A percentile compares a stretch with the other conserved stretches of the same genome.
Evolutionary conservation across 2,797 vertebrate species (phyloP).

Genomic region (Sebastes matsubarae): DNA sequence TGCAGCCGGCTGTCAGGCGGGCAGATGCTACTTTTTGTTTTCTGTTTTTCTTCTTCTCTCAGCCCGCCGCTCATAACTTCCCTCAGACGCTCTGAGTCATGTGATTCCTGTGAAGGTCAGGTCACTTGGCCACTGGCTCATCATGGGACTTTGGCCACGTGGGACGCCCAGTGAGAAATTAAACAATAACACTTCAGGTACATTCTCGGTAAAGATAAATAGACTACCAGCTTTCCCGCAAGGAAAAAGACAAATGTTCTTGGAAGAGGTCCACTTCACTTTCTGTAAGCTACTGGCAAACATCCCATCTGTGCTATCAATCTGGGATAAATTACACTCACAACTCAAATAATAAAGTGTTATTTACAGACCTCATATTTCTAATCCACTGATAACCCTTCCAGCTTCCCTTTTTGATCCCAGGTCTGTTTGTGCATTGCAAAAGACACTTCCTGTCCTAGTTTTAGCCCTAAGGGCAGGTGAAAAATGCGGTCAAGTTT

Average conservation of each 20-base stretch:
- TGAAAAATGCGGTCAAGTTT: background rate
- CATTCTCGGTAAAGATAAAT: conserved; percentile 33
- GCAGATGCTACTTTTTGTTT: conserved; percentile 51
- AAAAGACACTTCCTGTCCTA: background rate
- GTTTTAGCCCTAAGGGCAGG: background rate
- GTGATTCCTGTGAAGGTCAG: conserved; percentile 45
- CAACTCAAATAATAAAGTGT: background rate
- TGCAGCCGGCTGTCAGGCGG: conserved; percentile 8
- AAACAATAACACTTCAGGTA: conserved; percentile 53
- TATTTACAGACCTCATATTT: conserved; percentile 45
- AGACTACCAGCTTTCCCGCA: background rate
- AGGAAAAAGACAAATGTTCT: background rate
- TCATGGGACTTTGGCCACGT: background rate
- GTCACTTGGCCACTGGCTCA: conserved; percentile 20
- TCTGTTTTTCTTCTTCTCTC: conserved; percentile 4
- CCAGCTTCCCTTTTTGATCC: conserved; percentile 30
- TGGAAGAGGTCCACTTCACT: conserved; percentile 4
- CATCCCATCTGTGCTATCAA: background rate
- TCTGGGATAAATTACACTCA: conserved; percentile 25
- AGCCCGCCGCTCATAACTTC: conserved; percentile 10
- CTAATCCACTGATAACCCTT: conserved; percentile 6
- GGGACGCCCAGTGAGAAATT: background rate
- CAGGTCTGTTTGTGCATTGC: background rate
- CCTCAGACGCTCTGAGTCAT: conserved; percentile 53
- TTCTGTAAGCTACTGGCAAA: conserved; percentile 25